Percentiles rank a stretch among this genome's conserved stretches.
These are phyloP conservation scores for Thecocarcelia acutangulata DNA, from an alignment of 2,888 invertebrate species.

Conservation along the genomic window DNA sequence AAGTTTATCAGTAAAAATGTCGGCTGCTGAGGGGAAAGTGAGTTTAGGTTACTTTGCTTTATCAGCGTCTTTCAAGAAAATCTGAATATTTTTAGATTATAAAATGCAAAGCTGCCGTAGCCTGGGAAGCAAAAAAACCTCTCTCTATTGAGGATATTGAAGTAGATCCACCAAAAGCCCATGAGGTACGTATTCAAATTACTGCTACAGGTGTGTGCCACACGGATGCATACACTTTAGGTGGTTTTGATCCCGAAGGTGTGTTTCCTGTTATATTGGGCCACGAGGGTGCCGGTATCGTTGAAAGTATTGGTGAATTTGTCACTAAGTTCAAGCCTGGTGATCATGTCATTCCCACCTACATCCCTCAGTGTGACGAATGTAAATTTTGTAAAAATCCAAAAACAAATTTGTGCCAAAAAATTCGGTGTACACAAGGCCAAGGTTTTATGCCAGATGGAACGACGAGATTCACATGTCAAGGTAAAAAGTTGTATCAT, in stretches of 20 bases:
- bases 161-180: slow-evolving; percentile 95
- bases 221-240: slow-evolving; percentile 94
- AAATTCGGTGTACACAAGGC: slow-evolving; percentile 93
- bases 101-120: slow-evolving; percentile 96
- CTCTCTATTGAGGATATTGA: slow-evolving; percentile 94
- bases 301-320: slow-evolving; percentile 97
- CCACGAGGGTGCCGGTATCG: slow-evolving; percentile 97
- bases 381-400: slow-evolving; percentile 98
- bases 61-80: not conserved
- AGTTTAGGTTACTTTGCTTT: slow-evolving; percentile 34
- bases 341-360: slow-evolving; percentile 98
- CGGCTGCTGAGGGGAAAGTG: slow-evolving; percentile 75
- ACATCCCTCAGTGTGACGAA: slow-evolving; percentile 97
- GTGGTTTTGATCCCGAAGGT: slow-evolving; percentile 95
- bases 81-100: slow-evolving; percentile 85
- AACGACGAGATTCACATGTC: slow-evolving; percentile 87
- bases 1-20: slow-evolving; percentile 60
- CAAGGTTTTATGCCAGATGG: slow-evolving; percentile 96
- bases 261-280: slow-evolving; percentile 95
- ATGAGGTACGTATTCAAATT: slow-evolving; percentile 94
- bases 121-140: slow-evolving; percentile 96
- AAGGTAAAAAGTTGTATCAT: slow-evolving; percentile 89
- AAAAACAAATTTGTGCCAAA: slow-evolving; percentile 98
- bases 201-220: slow-evolving; percentile 92
- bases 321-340: slow-evolving; percentile 93